Evolutionary conservation across 2,113 vertebrate genomes (phyloP), one percentile per base, ranked within the genome.

Genomic region (Lanius ludovicianus): DNA sequence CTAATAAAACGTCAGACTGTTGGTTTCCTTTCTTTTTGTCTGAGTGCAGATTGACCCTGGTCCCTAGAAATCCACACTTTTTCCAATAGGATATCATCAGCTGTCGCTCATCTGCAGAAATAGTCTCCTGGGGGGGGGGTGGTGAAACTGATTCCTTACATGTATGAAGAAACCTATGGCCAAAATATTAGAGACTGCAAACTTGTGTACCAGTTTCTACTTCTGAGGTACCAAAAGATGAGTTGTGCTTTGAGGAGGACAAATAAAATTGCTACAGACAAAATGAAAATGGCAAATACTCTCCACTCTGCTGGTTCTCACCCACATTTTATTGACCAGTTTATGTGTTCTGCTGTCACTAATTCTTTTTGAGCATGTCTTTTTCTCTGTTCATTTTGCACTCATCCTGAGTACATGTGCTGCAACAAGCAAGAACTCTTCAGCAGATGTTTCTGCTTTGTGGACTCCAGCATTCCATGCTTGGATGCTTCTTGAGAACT

Each of bases 381-480:
- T 96, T 86, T 87, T 78, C 60, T 67, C 24, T 73, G 39, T 94
- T 44, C 39, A 14, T 60, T 90, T 94, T 88, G 19, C 31, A 44
- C 60, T 90, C 37, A 47, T 73, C 41, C 60, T 35, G 24, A 92
- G 35, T 67, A 44, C 52, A 24, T 49, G n/a, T 75, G 76, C 62
- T 95, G 39, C 85, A 84, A 42, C n/a, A 89, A 90, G 69, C 49
- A 88, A 71, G 86, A 90, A 35, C 60, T 78, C 62, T 44, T 89
- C 65, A 84, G 79, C 90, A 95, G 90, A 86, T 93, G 90, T 93
- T 94, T 95, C 69, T 93, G 69, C 83, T 94, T 95, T 92, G 84
- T 1, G 15, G 50, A 90, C 65, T 93, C 69, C 65, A 57, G 33
- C 37, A 55, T 94, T 94, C 49, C 62, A 35, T 65, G 84, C 64